Conservation (phyloP, 2,888 invertebrate species). For the Calameuta filiformis region DNA sequence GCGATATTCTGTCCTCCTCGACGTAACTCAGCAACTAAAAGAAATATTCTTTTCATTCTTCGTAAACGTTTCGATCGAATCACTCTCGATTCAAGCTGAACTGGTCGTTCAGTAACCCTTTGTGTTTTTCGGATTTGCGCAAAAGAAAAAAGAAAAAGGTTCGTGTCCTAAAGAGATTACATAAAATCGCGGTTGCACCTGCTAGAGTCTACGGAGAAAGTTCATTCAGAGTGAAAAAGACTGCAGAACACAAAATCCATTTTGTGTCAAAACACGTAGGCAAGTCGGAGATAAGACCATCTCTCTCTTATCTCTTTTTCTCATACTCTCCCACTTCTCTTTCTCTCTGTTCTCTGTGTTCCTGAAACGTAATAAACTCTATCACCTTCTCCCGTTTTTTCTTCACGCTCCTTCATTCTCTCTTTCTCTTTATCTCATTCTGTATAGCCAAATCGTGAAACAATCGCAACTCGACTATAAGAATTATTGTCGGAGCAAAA, state of each 20-base stretch:
- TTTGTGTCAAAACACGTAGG: neutral
- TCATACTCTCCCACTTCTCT: neutral
- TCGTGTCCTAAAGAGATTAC: neutral
- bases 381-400: neutral
- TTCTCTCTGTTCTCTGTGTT: neutral
- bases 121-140: neutral
- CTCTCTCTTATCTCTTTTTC: neutral
- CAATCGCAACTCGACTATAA: neutral
- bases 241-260: neutral
- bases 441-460: neutral
- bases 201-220: neutral
- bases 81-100: too few species aligned
- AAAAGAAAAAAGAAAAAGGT: neutral
- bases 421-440: neutral
- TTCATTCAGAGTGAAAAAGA: neutral
- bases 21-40: neutral
- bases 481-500: neutral
- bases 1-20: neutral
- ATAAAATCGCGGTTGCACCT: neutral
- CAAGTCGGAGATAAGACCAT: too few species aligned
- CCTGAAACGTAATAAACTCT: neutral
- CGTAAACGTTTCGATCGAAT: neutral
- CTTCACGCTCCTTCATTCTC: neutral
- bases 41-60: neutral
- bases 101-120: too few species aligned